phyloP scores from a whole-genome alignment of 2,113 vertebrate genomes.

The Dendropsophus ebraccatus region DNA sequence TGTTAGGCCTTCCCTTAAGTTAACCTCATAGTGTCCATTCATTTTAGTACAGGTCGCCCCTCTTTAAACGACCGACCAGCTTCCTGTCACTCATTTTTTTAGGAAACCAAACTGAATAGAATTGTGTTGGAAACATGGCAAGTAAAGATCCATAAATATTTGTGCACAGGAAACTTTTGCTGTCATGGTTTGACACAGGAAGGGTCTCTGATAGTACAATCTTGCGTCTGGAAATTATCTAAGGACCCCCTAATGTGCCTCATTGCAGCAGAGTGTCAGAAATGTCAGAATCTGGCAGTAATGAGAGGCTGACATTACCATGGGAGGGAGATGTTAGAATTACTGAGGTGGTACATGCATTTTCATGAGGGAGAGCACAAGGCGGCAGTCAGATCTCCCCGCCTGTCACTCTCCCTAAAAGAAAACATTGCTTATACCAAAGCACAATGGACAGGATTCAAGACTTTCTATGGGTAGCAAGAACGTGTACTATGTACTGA shows the following conservation, averaged over 20 bases:
- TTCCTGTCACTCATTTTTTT: constrained; percentile 26
- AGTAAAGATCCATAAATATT: constrained; percentile 55
- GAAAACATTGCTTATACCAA: constrained; percentile 62
- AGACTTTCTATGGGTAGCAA: constrained; percentile 11
- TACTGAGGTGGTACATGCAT: constrained; percentile 89
- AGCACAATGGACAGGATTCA: constrained; percentile 31
- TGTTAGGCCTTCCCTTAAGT: not conserved
- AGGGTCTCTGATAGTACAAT: constrained; percentile 64
- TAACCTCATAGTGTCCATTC: not conserved
- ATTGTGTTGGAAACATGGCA: constrained; percentile 58
- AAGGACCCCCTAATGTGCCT: constrained; percentile 95
- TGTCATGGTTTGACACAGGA: constrained; percentile 79
- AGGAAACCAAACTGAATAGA: not conserved
- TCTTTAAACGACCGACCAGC: not conserved
- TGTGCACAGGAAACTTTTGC: constrained; percentile 67
- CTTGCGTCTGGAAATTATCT: constrained; percentile 83
- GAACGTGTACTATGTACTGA: constrained; percentile 20
- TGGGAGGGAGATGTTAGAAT: constrained; percentile 88
- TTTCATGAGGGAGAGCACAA: constrained; percentile 84
- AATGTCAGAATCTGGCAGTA: constrained; percentile 87
- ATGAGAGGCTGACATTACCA: constrained; percentile 94
- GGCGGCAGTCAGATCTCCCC: constrained; percentile 80
- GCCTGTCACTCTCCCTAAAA: constrained; percentile 73
- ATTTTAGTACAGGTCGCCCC: not conserved
- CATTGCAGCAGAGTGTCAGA: constrained; percentile 80